phyloP scores from a whole-genome alignment of 1,140 invertebrate genomes.

The Odontomachus brunneus region DNA sequence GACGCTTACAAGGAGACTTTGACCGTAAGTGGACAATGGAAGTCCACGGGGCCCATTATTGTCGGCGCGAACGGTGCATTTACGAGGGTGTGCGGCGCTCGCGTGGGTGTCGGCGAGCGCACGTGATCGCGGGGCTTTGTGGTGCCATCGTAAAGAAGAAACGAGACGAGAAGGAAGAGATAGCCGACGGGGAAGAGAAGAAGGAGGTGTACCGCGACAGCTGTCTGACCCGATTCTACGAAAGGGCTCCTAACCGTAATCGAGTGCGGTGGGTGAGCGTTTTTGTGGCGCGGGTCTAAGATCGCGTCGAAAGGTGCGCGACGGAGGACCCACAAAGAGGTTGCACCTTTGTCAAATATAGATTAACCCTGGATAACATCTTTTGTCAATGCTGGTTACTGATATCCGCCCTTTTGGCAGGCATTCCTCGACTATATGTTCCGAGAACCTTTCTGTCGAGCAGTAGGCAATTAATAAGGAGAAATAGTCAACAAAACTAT shows the following conservation, averaged over 20 bases:
- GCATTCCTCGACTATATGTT: too few relatives aligned
- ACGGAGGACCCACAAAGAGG: too few relatives aligned
- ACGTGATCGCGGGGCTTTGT: conserved; percentile 57
- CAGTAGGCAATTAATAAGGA: too few relatives aligned
- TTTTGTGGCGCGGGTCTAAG: conserved; percentile 53
- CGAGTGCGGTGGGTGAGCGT: conserved; percentile 54
- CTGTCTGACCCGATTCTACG: conserved; percentile 70
- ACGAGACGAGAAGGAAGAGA: conserved; percentile 43
- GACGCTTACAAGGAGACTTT: conserved; percentile 31
- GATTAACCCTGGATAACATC: too few relatives aligned
- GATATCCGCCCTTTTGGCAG: too few relatives aligned
- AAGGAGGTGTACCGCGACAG: conserved; percentile 54
- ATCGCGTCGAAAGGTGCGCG: too few relatives aligned
- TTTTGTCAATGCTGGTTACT: too few relatives aligned
- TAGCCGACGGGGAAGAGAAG: background rate
- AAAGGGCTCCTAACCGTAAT: conserved; percentile 66
- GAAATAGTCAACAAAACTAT: too few relatives aligned
- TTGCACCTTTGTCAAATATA: too few relatives aligned
- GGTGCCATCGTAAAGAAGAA: conserved; percentile 16
- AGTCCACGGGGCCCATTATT: conserved; percentile 64
- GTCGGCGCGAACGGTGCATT: conserved; percentile 40
- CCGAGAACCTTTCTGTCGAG: too few relatives aligned
- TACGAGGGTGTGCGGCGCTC: conserved; percentile 51
- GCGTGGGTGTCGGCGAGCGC: conserved; percentile 54
- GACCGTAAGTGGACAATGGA: conserved; percentile 73